phyloP scores from a whole-genome alignment of 1,140 invertebrate species.

The Euwallacea similis region DNA sequence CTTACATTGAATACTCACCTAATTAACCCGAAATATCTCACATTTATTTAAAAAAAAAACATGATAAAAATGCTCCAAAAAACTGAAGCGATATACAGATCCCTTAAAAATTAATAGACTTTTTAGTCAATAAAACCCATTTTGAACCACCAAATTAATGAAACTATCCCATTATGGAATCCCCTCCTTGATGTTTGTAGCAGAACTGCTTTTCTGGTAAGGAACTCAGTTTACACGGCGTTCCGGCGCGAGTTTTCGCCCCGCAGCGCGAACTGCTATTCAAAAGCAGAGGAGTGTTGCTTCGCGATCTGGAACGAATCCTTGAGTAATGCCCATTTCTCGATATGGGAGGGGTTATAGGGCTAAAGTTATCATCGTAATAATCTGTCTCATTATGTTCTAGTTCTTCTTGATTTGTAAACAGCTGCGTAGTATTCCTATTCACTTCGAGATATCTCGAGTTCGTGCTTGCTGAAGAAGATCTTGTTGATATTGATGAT shows the following conservation, averaged over 20 bases:
- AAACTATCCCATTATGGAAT: constrained; percentile 44
- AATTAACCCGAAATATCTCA: too few species aligned
- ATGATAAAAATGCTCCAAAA: too few species aligned
- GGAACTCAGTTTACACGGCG: constrained; percentile 46
- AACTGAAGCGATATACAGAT: too few species aligned
- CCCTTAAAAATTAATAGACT: too few species aligned
- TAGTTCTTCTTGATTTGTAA: not conserved
- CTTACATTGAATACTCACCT: too few species aligned
- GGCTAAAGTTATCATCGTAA: constrained; percentile 38
- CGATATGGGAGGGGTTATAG: constrained; percentile 47
- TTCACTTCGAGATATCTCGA: not conserved
- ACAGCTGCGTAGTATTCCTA: not conserved
- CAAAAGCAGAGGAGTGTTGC: constrained; percentile 44
- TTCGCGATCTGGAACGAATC: constrained; percentile 40
- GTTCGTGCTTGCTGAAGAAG: not conserved
- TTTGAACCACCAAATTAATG: too few species aligned
- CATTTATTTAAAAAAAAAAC: too few species aligned
- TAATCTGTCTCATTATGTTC: constrained; percentile 27
- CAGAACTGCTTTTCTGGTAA: constrained; percentile 48
- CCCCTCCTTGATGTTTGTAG: constrained; percentile 47
- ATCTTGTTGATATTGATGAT: not conserved
- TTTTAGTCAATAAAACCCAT: too few species aligned
- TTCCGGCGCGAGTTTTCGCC: constrained; percentile 49
- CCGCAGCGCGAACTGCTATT: constrained; percentile 42
- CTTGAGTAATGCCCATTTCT: constrained; percentile 40